Conservation (phyloP, 2,797 vertebrate species). For the Ctenochaetus hawaiiensis region DNA sequence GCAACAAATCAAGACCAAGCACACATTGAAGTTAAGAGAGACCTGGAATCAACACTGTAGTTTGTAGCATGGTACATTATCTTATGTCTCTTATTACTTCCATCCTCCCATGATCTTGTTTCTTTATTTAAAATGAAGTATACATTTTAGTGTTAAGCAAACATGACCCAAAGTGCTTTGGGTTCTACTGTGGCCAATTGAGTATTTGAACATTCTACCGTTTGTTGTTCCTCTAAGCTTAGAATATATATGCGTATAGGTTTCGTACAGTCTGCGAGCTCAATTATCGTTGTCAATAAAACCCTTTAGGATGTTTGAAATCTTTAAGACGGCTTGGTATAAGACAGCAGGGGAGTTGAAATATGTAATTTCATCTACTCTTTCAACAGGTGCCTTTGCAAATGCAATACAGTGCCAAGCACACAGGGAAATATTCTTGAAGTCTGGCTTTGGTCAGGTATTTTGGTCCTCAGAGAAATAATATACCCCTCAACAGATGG, state of each 20-base stretch:
- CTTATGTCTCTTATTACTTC: neutral
- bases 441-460: constrained; percentile 39
- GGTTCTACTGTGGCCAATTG: constrained; percentile 30
- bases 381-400: constrained; percentile 68
- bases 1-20: constrained; percentile 7
- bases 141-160: constrained; percentile 15
- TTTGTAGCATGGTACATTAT: neutral
- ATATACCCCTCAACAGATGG: constrained; percentile 66
- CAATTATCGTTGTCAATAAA: constrained; percentile 43
- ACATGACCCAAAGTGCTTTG: constrained; percentile 24
- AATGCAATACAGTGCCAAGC: constrained; percentile 57
- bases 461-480: constrained; percentile 51
- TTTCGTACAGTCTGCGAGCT: constrained; percentile 34
- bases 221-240: constrained; percentile 41
- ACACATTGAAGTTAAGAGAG: constrained; percentile 15
- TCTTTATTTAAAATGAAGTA: constrained; percentile 8
- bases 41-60: constrained; percentile 1
- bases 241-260: constrained; percentile 33
- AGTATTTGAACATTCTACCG: constrained; percentile 25
- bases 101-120: neutral
- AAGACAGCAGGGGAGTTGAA: constrained; percentile 46
- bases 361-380: constrained; percentile 72
- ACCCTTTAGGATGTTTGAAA: constrained; percentile 40
- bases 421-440: constrained; percentile 53
- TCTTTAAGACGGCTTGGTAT: constrained; percentile 33